Base-by-base conservation (phyloP, 2,113 vertebrate genomes). In the Echinops telfairi region DNA sequence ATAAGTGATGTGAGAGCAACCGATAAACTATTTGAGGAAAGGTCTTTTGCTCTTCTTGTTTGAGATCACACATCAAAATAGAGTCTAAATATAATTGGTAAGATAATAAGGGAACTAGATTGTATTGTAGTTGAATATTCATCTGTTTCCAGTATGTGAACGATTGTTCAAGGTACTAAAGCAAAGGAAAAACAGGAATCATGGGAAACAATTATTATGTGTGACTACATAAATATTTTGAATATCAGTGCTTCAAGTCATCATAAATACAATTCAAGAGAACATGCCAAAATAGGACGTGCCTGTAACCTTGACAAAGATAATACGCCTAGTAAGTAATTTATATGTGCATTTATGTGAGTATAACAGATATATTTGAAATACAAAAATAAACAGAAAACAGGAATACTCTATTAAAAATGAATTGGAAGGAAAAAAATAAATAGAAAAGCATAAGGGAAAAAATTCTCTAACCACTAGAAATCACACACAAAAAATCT, bases 181-280 rank as follows among this genome's bases (percentile, higher is more conserved):
- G 20, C 25, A 58, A 92, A 86, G 66, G 81, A 23, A 78, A 77
- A 77, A 77, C 70, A 12, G 25, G 11, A 77, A 87, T n/a, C 9
- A 12, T 85, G 68, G 20, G 22, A 7, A 81, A 77, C 31, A 10
- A 68, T 79, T 77, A 68, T 79, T 77, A 76, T n/a, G n/a, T 62
- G 70, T 66, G 31, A 88, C 23, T 91, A 68, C 19, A 83, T 27
- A 91, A 58, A 75, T 17, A 53, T 64, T 90, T 86, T 91, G 2
- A 85, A 53, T 84, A 91, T 84, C 60, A 87, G 29, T 47, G 62
- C 3, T 79, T 79, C 25, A 82, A 90, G 88, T 88, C 62, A 94
- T 38, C 23, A 5, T 33, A 66, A 86, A 85, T 79, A 94, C 84
- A 79, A 91, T 29, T 73, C 66, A 83, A 86, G 91, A 53, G 17